Percentiles rank a stretch among this genome's conserved stretches.
phyloP scores from a whole-genome alignment of 1,140 invertebrate species.

The Scaptomyza hsui region DNA sequence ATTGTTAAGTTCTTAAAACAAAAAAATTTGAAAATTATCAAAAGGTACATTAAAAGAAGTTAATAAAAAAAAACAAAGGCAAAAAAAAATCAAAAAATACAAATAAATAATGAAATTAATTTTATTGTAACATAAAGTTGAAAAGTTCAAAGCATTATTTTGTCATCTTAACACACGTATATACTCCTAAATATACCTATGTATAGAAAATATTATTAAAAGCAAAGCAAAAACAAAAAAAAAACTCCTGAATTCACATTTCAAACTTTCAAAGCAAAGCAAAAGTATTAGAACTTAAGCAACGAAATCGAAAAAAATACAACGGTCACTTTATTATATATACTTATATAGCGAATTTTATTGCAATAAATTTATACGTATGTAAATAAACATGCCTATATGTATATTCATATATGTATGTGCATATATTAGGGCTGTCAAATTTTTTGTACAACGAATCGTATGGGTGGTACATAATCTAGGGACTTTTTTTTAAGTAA shows the following conservation, averaged over 20 bases:
- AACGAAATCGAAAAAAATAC: conserved; percentile 25
- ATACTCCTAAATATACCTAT: conserved; percentile 27
- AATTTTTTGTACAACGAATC: too few relatives aligned
- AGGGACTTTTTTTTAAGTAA: too few relatives aligned
- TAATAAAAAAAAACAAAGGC: neutral
- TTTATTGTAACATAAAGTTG: conserved; percentile 47
- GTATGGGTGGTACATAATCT: too few relatives aligned
- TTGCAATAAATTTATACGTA: conserved; percentile 49
- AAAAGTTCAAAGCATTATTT: conserved; percentile 77
- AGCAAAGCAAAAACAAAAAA: conserved; percentile 12
- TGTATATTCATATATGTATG: too few relatives aligned
- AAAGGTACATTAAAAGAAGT: conserved; percentile 50
- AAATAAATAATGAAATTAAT: conserved; percentile 30
- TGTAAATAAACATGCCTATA: conserved; percentile 14
- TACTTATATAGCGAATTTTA: conserved; percentile 67
- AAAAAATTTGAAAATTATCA: conserved; percentile 21
- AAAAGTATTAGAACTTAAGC: conserved; percentile 48
- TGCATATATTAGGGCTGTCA: too few relatives aligned
- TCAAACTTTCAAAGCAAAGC: conserved; percentile 75
- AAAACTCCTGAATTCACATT: conserved; percentile 72
- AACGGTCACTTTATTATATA: conserved; percentile 29
- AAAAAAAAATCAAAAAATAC: conserved; percentile 4
- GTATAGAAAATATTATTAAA: conserved; percentile 34
- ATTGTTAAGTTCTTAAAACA: conserved; percentile 26
- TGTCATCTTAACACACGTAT: conserved; percentile 69